A percentile compares a stretch with the other conserved stretches of the same genome.
Conservation (phyloP, 2,797 vertebrate species). For the Lepus oiostolus region DNA sequence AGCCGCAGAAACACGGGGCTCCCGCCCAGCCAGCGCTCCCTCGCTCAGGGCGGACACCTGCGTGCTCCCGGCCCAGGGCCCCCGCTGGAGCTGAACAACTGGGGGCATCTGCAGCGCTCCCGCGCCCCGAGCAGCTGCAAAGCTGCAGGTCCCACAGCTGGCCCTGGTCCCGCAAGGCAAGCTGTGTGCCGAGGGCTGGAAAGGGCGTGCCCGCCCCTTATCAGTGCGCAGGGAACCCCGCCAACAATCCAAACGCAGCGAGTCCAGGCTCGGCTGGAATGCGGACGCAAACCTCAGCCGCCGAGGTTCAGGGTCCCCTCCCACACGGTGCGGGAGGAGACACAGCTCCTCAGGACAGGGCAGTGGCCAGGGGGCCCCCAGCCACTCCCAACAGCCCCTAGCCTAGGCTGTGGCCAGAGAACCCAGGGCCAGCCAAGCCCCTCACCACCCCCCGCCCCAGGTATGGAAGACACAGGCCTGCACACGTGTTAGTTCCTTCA, state of each 20-base stretch:
- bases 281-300: not conserved
- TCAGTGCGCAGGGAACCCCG: not conserved
- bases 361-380: too few species aligned
- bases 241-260: too few species aligned
- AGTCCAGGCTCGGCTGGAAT: not conserved
- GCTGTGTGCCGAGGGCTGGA: not conserved
- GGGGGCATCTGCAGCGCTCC: rapidly evolving
- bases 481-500: rapidly evolving
- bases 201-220: not conserved
- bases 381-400: too few species aligned
- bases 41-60: not conserved
- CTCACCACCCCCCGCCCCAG: not conserved
- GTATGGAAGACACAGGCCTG: rapidly evolving
- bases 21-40: not conserved
- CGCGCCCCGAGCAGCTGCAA: rapidly evolving
- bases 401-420: not conserved
- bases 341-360: not conserved
- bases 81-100: not conserved
- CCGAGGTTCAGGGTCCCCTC: not conserved
- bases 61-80: not conserved
- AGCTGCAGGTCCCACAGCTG: not conserved
- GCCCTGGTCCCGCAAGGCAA: not conserved
- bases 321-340: not conserved
- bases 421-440: not conserved
- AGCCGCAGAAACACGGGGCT: not conserved